These are phyloP conservation scores for Zygaena filipendulae DNA, from an alignment of 2,888 invertebrate genomes.

Conservation along the genomic window DNA sequence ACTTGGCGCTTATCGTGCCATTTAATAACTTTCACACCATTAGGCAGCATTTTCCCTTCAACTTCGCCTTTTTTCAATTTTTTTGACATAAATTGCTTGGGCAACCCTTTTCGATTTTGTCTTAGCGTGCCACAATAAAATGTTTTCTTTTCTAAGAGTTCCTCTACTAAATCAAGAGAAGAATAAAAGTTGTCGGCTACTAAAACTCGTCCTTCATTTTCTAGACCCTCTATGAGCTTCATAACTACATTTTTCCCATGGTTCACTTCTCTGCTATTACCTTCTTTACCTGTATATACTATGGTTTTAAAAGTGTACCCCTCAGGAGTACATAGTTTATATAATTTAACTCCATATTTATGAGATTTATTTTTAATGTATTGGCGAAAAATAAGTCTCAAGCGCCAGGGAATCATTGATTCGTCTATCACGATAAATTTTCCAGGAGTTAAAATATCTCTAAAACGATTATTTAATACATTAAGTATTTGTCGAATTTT, in stretches of 20 bases:
- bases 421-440: constrained; percentile 10
- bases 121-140: constrained; percentile 19
- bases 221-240: constrained; percentile 12
- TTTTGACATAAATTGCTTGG: constrained; percentile 14
- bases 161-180: background rate
- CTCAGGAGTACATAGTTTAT: constrained; percentile 14
- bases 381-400: constrained; percentile 23
- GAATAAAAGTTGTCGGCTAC: constrained; percentile 6
- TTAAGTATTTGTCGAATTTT: constrained; percentile 7
- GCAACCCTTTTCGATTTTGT: constrained; percentile 19
- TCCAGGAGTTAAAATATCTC: constrained; percentile 3
- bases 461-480: constrained; percentile 5
- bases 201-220: constrained; percentile 12
- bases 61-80: constrained; percentile 21
- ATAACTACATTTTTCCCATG: constrained; percentile 12
- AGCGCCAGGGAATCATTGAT: constrained; percentile 20
- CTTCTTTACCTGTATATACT: constrained; percentile 15
- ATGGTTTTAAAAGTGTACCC: constrained; percentile 12
- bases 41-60: constrained; percentile 11
- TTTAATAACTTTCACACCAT: constrained; percentile 16
- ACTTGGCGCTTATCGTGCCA: constrained; percentile 14
- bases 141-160: constrained; percentile 13
- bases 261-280: constrained; percentile 8
- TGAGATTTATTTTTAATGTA: constrained; percentile 24
- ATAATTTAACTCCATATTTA: constrained; percentile 21